Base-by-base conservation (phyloP, 2,113 vertebrate genomes). In the Python bivittatus region DNA sequence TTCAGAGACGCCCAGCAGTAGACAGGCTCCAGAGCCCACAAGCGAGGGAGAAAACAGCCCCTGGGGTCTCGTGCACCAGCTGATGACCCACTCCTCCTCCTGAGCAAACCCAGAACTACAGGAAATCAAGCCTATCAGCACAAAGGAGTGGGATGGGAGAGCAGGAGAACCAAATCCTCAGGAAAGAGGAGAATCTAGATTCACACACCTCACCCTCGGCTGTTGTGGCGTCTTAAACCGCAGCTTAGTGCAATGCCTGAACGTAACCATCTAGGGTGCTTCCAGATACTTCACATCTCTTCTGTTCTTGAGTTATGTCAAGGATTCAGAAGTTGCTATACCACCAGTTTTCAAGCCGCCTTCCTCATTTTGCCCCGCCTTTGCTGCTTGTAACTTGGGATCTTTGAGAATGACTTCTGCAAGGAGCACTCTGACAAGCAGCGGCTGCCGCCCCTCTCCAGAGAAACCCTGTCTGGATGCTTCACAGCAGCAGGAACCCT, bases 321-420 rank as follows among this genome's bases (percentile, higher is more conserved):
- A 48, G 48, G 48, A 48, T 6, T 48, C 48, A 3, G 48, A 4
- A 48, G 48, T 48, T 48, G 48, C 48, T 0, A 48, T 48, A 48
- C 5, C 48, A 6, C 48, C 48, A 48, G 48, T 48, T 48, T 48
- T 5, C 0, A 48, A 48, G 48, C 48, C 4, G 5, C 7, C 48
- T 48, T 48, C 48, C 48, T 60, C 22, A 22, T 60, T 22, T 60
- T 60, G 13, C 57, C 57, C 57, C 57, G 0, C 57, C 61, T 25
- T 23, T 29, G 61, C 61, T 9, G 0, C 20, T 64, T 13, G 0
- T 94, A 98, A 98, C 96, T 98, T 52, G 98, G 98, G 96, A 95
- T 98, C 4, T 98, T 98, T 20, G 97, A 98, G 90, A 98, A 98
- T 29, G 97, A 98, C 96, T 98, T 98, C 91, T 93, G 96, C 86